Evolutionary conservation across 1,140 invertebrate genomes (phyloP), one percentile per base, ranked within the genome.

Genomic region (Pomacea maculata): DNA sequence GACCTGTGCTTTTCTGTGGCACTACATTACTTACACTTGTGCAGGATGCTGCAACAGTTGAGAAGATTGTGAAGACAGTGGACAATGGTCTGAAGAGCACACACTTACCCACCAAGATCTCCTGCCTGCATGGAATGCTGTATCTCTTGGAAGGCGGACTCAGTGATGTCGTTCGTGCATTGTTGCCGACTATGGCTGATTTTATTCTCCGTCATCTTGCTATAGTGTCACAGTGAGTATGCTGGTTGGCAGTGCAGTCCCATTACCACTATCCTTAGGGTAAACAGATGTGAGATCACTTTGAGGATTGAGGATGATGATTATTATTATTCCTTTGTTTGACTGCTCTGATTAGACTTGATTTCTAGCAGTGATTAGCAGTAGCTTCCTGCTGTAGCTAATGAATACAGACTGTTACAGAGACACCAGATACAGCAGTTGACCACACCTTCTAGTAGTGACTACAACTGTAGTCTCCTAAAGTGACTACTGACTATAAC

Each of bases 121-220:
- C 94, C 17, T 93, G 94, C 55, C 89, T 97, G 29, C 94, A 95
- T 88, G 95, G 95, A 3, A 90, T 95, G n/a, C 90, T 96, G 11
- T 96, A 95, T 89, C 89, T 97, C 71, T 91, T 97, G 94, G 93
- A 95, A 83, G 83, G 88, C 79, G 86, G 89, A 54, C 85, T 90
- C 67, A 83, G 85, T 75, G 91, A 91, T 21, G 75, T 88, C 17
- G 87, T 81, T 29, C 93, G 93, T 82, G 86, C 93, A 75, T 88
- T 96, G 74, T 90, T 95, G 80, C 93, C 94, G 25, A 88, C 94
- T 70, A 93, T 94, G 70, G 92, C 94, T 55, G 94, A 95, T 81
- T 95, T 95, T 86, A 93, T 96, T 83, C 92, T 94, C 85, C 93
- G 93, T 79, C 93, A 95, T 89, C 92, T 95, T 29, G 85, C 87